Percentiles rank a stretch among this genome's conserved stretches.
Evolutionary conservation across 1,140 invertebrate species (phyloP).

Genomic region (Mylabris phalerata): DNA sequence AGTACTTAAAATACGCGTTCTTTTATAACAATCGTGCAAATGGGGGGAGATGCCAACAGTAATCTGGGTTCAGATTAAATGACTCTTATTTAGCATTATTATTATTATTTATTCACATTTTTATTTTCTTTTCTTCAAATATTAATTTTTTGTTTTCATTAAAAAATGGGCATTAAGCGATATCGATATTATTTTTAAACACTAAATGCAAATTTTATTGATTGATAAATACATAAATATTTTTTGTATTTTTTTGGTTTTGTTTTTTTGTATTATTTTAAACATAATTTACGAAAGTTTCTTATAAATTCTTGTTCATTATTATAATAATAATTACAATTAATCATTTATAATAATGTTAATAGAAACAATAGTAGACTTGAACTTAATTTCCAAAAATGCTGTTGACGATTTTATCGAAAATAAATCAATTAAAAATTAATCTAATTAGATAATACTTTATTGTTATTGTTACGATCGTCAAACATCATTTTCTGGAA

Average conservation of each 20-base stretch:
- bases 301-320: constrained; percentile 29
- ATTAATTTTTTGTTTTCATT: constrained; percentile 32
- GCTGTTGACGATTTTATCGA: not conserved
- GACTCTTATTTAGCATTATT: no score
- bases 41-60: no score
- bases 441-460: constrained; percentile 6
- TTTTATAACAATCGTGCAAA: no score
- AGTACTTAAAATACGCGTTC: no score
- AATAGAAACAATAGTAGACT: not conserved
- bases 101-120: no score
- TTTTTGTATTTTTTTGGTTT: constrained; percentile 20
- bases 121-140: not conserved
- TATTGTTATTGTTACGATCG: not conserved
- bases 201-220: constrained; percentile 41
- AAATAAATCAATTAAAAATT: not conserved
- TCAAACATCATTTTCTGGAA: no score
- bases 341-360: constrained; percentile 30
- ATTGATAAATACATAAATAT: constrained; percentile 39
- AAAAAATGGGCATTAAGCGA: constrained; percentile 41
- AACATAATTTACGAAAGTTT: constrained; percentile 26
- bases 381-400: not conserved
- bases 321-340: constrained; percentile 26
- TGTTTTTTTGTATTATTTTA: constrained; percentile 22
- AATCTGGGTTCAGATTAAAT: no score
- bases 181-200: constrained; percentile 37